Evolutionary conservation across 2,888 invertebrate species (phyloP), one percentile per base, ranked within the genome.

Genomic region (Drosophila leonis): DNA sequence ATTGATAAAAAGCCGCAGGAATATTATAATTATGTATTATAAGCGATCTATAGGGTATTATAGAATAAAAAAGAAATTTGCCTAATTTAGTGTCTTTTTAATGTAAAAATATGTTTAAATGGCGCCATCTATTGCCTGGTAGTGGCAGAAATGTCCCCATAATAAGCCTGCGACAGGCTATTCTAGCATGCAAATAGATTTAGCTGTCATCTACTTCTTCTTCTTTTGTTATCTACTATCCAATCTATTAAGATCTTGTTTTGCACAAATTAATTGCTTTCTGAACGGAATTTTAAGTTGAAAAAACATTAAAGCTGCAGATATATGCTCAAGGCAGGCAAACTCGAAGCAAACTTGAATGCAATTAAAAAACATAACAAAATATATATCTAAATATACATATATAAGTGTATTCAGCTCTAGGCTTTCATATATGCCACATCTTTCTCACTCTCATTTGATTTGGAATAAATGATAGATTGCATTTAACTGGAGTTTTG

Each of bases 401-500:
- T 39, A 24, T 31, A 18, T 33, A 44, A 20, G 4, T 31, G 9
- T 18, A 24, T 29, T 20, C 29, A 37, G 59, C 10, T 31, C 37
- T 18, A 57, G 44, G 33, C 51, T 57, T n/a, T 8, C 5, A 20
- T n/a, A n/a, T n/a, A n/a, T n/a, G 7, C 20, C 20, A 15, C 12
- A 49, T 44, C 0, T 57, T 37, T 27, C 33, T 33, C 44, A 24
- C 57, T 51, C 51, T 39, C n/a, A 37, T 60, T 18, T 29, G 54
- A 44, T 69, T 64, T 65, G 35, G 6, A 18, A 5, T 27, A 27
- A 60, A 57, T 74, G 74, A 77, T 70, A 61, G 76, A 78, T 78
- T 70, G 39, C 48, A 54, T 46, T 44, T 51, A 42, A 61, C 37
- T 66, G 54, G 39, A 64, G 31, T 49, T 71, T 39, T 31, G 33